Evolutionary conservation across 2,888 invertebrate genomes (phyloP).

Genomic region (Leptothorax acervorum): DNA sequence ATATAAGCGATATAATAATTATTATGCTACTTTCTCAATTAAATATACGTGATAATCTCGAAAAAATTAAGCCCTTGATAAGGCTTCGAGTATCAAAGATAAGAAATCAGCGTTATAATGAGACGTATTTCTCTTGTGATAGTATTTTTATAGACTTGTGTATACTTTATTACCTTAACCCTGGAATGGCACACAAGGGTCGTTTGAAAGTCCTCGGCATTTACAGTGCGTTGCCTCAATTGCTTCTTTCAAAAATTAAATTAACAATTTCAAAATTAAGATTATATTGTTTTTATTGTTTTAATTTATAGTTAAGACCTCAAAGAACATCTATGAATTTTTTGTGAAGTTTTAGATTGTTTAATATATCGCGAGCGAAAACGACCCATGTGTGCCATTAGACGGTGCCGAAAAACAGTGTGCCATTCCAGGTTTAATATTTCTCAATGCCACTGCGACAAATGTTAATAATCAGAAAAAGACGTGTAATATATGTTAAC

Average conservation of each 20-base stretch:
- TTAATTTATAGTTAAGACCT: no score
- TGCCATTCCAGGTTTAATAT: neutral
- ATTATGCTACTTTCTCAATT: neutral
- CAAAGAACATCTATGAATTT: no score
- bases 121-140: neutral
- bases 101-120: neutral
- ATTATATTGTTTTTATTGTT: no score
- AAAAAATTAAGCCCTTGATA: neutral
- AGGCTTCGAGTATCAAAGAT: conserved; percentile 14
- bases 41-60: neutral
- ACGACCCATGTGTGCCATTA: no score
- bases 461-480: conserved; percentile 12
- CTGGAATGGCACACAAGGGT: no score
- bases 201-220: no score
- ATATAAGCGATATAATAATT: neutral
- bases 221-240: no score
- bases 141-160: neutral
- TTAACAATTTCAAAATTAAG: no score
- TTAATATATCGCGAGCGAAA: no score
- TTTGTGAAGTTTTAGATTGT: no score
- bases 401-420: no score
- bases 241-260: no score
- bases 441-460: neutral
- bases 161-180: neutral
- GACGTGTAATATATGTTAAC: neutral